Percentiles rank a stretch among this genome's conserved stretches.
phyloP scores from a whole-genome alignment of 2,113 vertebrate genomes.

The Ptilorrhoa leucosticta region DNA sequence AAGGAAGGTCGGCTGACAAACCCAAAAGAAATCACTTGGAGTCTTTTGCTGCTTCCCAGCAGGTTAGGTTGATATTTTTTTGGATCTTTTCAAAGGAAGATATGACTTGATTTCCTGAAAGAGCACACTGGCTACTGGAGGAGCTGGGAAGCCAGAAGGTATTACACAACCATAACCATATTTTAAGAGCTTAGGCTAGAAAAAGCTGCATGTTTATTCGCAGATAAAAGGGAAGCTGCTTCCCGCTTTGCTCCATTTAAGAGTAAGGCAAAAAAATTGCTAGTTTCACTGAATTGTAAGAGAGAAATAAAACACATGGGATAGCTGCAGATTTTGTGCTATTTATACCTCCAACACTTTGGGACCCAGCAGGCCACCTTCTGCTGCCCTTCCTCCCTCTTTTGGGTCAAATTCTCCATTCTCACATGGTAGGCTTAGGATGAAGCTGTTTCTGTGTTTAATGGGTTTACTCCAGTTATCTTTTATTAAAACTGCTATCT shows the following conservation, averaged over 20 bases:
- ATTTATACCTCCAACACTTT: background rate
- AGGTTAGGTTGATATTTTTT: background rate
- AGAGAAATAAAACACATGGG: background rate
- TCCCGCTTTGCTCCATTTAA: background rate
- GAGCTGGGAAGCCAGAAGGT: background rate
- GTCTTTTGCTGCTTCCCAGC: background rate
- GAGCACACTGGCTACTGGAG: background rate
- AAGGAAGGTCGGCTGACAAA: background rate
- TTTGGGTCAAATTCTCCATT: background rate
- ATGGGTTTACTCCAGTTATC: background rate
- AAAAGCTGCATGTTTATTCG: conserved; percentile 40
- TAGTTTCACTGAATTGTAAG: background rate
- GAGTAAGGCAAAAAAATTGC: background rate
- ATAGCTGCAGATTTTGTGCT: background rate
- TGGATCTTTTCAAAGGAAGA: background rate
- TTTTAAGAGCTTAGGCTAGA: conserved; percentile 26
- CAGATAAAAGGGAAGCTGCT: conserved; percentile 22
- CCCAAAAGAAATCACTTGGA: background rate
- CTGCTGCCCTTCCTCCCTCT: background rate
- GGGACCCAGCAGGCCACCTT: background rate
- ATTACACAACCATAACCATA: conserved; percentile 2
- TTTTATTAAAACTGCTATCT: background rate
- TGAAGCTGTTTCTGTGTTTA: background rate
- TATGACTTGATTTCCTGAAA: background rate
- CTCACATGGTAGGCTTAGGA: background rate